These are phyloP conservation scores for Corythornis cristatus DNA, from an alignment of 2,113 vertebrate species.

Conservation along the genomic window DNA sequence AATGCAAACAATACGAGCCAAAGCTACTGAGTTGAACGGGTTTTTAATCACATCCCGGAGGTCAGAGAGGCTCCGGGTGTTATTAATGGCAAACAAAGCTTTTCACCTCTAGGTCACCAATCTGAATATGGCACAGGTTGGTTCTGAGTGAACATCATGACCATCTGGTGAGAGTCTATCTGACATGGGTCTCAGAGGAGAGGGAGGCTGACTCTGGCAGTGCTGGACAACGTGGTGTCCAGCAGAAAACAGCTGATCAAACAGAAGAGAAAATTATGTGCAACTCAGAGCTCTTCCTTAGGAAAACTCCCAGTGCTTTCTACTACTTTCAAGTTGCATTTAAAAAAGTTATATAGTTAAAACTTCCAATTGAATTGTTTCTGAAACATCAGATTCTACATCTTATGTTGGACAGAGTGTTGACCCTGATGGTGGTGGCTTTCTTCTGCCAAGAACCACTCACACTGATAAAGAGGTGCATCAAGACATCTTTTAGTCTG, in stretches of 20 bases:
- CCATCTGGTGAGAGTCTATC: neutral
- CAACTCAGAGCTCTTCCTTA: neutral
- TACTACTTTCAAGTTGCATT: neutral
- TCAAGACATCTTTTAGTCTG: neutral
- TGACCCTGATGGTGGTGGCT: neutral
- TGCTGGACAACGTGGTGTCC: neutral
- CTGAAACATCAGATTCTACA: neutral
- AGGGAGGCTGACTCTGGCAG: neutral
- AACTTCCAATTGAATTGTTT: neutral
- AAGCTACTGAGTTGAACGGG: slow-evolving; percentile 26
- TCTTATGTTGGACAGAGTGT: neutral
- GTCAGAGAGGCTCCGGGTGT: neutral
- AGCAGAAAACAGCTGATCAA: neutral
- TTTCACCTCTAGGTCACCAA: slow-evolving; percentile 35
- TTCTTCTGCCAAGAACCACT: neutral
- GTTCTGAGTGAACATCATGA: neutral
- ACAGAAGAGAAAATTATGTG: neutral
- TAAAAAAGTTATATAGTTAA: neutral
- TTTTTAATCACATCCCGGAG: slow-evolving; percentile 38
- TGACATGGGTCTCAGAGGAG: neutral
- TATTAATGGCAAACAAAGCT: slow-evolving; percentile 20
- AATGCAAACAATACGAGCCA: neutral
- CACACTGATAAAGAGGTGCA: neutral
- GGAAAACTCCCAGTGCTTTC: neutral
- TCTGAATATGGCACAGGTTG: neutral